A percentile compares a stretch with the other conserved stretches of the same genome.
Evolutionary conservation across 2,888 invertebrate species (phyloP).

Genomic region (Apamea sordens): DNA sequence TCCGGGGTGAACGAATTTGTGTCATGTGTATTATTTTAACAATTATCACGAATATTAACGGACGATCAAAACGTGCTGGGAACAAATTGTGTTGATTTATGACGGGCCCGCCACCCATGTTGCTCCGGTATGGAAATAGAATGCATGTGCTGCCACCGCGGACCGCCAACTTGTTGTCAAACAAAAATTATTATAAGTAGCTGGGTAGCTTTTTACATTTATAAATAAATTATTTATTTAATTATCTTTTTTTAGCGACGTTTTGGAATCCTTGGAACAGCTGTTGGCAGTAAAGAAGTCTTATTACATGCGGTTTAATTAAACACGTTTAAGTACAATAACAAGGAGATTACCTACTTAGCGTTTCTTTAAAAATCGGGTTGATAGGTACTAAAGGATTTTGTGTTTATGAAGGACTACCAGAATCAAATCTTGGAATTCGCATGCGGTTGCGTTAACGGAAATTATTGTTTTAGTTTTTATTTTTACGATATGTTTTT

Average conservation of each 20-base stretch:
- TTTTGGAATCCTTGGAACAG: background rate
- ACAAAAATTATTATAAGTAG: slow-evolving; percentile 47
- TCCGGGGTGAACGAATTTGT: slow-evolving; percentile 69
- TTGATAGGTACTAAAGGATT: background rate
- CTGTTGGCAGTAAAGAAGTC: background rate
- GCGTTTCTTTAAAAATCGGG: background rate
- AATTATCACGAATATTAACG: slow-evolving; percentile 77
- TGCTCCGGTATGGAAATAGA: slow-evolving; percentile 80
- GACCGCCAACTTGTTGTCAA: slow-evolving; percentile 61
- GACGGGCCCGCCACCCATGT: slow-evolving; percentile 83
- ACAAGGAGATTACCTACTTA: background rate
- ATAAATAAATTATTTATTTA: slow-evolving; percentile 33
- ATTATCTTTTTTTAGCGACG: background rate
- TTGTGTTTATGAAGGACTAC: background rate
- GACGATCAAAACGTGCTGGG: slow-evolving; percentile 77
- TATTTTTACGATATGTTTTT: background rate
- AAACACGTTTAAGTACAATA: background rate
- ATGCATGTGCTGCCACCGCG: slow-evolving; percentile 66
- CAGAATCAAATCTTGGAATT: no score
- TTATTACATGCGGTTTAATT: background rate
- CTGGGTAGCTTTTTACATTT: slow-evolving; percentile 12
- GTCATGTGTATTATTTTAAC: slow-evolving; percentile 71
- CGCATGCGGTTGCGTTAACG: background rate
- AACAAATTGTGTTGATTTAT: slow-evolving; percentile 87
- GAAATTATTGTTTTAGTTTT: no score